Evolutionary conservation across 1,140 invertebrate species (phyloP).

Genomic region (Dermatophagoides farinae): DNA sequence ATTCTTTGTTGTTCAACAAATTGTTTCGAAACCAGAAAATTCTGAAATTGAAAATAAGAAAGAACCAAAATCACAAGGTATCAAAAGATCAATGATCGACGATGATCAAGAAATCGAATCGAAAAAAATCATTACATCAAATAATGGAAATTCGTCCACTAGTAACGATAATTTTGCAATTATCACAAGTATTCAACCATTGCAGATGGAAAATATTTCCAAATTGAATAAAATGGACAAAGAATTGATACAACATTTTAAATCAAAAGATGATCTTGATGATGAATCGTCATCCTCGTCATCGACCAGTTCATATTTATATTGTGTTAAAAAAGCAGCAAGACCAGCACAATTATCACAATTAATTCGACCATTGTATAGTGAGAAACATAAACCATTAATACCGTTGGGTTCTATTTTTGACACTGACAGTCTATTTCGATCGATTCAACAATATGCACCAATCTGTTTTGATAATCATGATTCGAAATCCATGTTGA

Average conservation of each 20-base stretch:
- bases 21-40: not conserved
- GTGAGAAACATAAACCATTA: not conserved
- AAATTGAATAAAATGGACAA: conserved; percentile 1
- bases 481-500: not conserved
- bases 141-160: not conserved
- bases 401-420: not conserved
- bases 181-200: conserved; percentile 1
- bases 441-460: not conserved
- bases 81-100: not conserved
- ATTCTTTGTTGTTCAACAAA: conserved; percentile 4
- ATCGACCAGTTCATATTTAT: not conserved
- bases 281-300: no score
- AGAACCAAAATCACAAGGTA: not conserved
- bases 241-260: not conserved
- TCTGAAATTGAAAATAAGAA: not conserved
- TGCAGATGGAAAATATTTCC: not conserved
- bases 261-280: not conserved
- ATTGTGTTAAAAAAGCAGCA: not conserved
- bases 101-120: not conserved
- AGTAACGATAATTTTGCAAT: conserved; percentile 2
- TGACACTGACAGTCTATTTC: not conserved
- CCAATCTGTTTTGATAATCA: not conserved
- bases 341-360: not conserved
- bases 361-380: not conserved
- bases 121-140: not conserved